Percentiles rank a stretch among this genome's conserved stretches.
phyloP scores from a whole-genome alignment of 2,113 vertebrate species.

The Ailurus styani region DNA sequence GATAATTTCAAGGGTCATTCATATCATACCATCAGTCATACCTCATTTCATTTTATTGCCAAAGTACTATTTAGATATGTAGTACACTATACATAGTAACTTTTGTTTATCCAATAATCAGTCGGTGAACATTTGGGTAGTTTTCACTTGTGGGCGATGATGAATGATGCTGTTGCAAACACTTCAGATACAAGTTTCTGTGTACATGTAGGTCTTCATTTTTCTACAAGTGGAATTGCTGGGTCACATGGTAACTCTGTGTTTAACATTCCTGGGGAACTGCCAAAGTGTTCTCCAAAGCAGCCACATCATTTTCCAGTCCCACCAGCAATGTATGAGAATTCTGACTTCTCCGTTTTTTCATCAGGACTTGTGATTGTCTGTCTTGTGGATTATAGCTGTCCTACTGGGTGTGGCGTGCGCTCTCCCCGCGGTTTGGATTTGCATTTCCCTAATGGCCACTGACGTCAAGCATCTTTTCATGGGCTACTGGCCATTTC shows the following conservation, averaged over 20 bases:
- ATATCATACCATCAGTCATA: fast-evolving
- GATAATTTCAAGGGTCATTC: neutral
- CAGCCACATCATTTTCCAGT: fast-evolving
- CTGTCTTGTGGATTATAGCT: neutral
- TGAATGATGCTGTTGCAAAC: fast-evolving
- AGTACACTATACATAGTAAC: neutral
- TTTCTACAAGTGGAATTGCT: no score
- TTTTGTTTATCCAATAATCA: neutral
- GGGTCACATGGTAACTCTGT: fast-evolving
- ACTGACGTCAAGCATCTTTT: neutral
- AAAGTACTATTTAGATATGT: fast-evolving
- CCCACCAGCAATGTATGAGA: fast-evolving
- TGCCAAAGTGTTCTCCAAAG: neutral
- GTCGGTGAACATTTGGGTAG: neutral
- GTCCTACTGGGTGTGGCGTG: neutral
- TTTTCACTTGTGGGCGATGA: no score
- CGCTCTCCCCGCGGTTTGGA: neutral
- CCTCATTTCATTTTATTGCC: neutral
- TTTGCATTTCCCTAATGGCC: neutral
- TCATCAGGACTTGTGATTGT: neutral
- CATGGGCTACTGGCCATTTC: neutral
- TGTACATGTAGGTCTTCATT: neutral
- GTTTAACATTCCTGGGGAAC: neutral
- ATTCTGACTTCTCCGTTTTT: no score
- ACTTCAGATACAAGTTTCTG: fast-evolving